These are phyloP conservation scores for Alcis repandata DNA, from an alignment of 2,888 invertebrate genomes.

Conservation along the genomic window DNA sequence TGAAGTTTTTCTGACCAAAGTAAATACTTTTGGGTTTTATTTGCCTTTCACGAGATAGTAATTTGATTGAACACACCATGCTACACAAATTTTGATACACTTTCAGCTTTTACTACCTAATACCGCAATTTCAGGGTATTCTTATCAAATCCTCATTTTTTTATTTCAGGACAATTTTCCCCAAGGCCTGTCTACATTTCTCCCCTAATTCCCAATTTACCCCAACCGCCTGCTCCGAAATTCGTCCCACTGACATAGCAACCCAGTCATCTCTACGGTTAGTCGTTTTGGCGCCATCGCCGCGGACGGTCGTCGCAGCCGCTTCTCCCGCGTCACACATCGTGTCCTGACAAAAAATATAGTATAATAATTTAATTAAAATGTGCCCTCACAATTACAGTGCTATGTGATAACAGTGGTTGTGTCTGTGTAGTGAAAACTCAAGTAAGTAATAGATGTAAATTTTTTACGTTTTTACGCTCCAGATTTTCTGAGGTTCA, in stretches of 20 bases:
- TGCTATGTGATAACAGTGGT: constrained; percentile 48
- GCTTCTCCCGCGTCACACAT: constrained; percentile 49
- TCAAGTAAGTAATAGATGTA: constrained; percentile 23
- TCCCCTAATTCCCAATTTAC: constrained; percentile 38
- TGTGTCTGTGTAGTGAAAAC: constrained; percentile 45
- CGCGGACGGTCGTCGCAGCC: constrained; percentile 60
- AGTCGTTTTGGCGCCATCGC: constrained; percentile 76
- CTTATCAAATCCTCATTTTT: too few relatives aligned
- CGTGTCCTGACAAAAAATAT: constrained; percentile 61
- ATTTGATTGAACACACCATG: too few relatives aligned
- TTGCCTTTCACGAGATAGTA: too few relatives aligned
- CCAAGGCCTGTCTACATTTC: neutral
- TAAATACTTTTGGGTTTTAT: too few relatives aligned
- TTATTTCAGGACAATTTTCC: neutral
- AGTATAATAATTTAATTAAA: constrained; percentile 49
- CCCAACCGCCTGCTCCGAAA: constrained; percentile 40
- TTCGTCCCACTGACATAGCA: constrained; percentile 57
- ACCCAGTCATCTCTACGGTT: constrained; percentile 66
- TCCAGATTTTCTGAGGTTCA: constrained; percentile 27
- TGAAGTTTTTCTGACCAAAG: too few relatives aligned
- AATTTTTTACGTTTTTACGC: constrained; percentile 14
- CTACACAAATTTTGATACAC: too few relatives aligned
- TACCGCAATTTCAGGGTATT: too few relatives aligned
- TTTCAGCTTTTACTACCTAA: too few relatives aligned
- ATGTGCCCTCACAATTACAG: constrained; percentile 48